A percentile compares a stretch with the other conserved stretches of the same genome.
Evolutionary conservation across 1,140 invertebrate genomes (phyloP).

Genomic region (Pogonomyrmex barbatus): DNA sequence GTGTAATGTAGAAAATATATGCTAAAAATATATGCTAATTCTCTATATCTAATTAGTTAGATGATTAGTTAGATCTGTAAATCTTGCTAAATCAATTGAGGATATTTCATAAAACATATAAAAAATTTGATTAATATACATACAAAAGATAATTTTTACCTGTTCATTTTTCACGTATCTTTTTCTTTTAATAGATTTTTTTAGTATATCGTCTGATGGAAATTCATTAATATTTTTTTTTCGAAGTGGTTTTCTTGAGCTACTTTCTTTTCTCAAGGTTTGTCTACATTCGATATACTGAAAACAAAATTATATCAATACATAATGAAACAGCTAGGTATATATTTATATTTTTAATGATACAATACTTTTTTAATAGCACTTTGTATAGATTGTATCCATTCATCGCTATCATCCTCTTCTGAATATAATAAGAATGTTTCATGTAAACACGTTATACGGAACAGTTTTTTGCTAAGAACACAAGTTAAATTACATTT

Average conservation of each 20-base stretch:
- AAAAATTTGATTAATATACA: slow-evolving; percentile 73
- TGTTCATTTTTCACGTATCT: slow-evolving; percentile 79
- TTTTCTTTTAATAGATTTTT: slow-evolving; percentile 78
- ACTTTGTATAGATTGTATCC: slow-evolving; percentile 87
- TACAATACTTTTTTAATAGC: slow-evolving; percentile 86
- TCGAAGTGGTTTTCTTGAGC: slow-evolving; percentile 87
- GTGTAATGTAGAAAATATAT: too few relatives aligned
- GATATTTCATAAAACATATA: slow-evolving; percentile 48
- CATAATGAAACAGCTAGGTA: slow-evolving; percentile 5
- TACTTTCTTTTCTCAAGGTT: slow-evolving; percentile 88
- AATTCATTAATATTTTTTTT: slow-evolving; percentile 86
- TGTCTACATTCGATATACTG: slow-evolving; percentile 87
- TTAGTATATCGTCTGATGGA: slow-evolving; percentile 75
- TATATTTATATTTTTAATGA: not conserved
- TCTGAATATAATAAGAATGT: slow-evolving; percentile 87
- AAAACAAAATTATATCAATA: slow-evolving; percentile 44
- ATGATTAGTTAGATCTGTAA: not conserved
- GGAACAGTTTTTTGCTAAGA: slow-evolving; percentile 87
- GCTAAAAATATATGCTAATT: slow-evolving; percentile 25
- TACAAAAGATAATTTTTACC: slow-evolving; percentile 67
- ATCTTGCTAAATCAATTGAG: not conserved
- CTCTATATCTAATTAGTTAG: not conserved
- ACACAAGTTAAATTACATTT: slow-evolving; percentile 88
- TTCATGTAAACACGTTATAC: slow-evolving; percentile 87
- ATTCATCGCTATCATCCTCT: slow-evolving; percentile 86